phyloP scores from a whole-genome alignment of 2,888 invertebrate genomes.

The Xylota segnis region DNA sequence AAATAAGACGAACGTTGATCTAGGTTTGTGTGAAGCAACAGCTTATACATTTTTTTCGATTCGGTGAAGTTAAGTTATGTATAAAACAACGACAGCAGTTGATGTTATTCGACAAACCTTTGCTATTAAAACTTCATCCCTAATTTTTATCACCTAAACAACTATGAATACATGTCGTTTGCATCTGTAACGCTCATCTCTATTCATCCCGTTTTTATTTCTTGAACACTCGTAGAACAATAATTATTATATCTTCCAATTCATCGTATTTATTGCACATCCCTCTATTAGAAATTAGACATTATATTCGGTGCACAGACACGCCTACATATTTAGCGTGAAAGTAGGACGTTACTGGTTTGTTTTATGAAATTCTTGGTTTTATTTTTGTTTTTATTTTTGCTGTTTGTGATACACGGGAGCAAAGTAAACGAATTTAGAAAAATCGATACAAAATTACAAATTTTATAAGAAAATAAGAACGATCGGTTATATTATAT shows the following conservation, averaged over 20 bases:
- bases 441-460: slow-evolving; percentile 28
- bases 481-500: slow-evolving; percentile 24
- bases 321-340: neutral
- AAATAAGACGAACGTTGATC: too few relatives aligned
- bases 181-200: too few relatives aligned
- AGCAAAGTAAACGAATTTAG: slow-evolving; percentile 63
- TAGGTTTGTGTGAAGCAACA: too few relatives aligned
- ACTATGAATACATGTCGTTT: too few relatives aligned
- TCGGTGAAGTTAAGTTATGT: too few relatives aligned
- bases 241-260: slow-evolving; percentile 37
- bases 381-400: slow-evolving; percentile 9
- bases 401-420: slow-evolving; percentile 49
- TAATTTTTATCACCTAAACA: too few relatives aligned
- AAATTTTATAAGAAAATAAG: slow-evolving; percentile 45
- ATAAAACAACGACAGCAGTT: too few relatives aligned
- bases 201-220: neutral
- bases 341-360: slow-evolving; percentile 2
- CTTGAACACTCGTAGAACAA: slow-evolving; percentile 6
- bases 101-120: too few relatives aligned
- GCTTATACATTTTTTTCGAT: too few relatives aligned
- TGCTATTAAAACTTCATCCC: too few relatives aligned
- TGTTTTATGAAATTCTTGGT: neutral
- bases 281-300: neutral
- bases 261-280: slow-evolving; percentile 65
- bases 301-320: neutral